These are phyloP conservation scores for Delphinus delphis DNA, from an alignment of 2,113 vertebrate species.

Conservation along the genomic window DNA sequence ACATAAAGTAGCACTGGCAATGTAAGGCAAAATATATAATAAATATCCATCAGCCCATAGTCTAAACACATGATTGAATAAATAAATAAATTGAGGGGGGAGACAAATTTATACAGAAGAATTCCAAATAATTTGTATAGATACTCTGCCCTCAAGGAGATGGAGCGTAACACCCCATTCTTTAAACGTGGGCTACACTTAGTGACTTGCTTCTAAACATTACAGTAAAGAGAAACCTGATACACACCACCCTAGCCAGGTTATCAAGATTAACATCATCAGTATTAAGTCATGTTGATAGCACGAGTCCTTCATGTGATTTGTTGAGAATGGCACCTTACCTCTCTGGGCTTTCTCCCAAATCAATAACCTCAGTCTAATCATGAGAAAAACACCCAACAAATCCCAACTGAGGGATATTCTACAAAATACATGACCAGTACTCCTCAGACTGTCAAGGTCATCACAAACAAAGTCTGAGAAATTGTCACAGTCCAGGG, in stretches of 20 bases:
- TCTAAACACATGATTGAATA: neutral
- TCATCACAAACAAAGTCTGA: neutral
- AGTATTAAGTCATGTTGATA: neutral
- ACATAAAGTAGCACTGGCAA: neutral
- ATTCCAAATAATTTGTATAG: neutral
- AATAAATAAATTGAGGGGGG: neutral
- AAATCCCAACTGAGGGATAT: neutral
- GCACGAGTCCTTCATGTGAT: neutral
- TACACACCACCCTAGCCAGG: neutral
- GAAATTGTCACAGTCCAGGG: neutral
- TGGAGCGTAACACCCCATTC: neutral
- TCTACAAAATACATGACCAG: neutral
- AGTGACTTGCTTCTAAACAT: neutral
- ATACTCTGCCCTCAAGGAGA: neutral
- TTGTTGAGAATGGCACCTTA: neutral
- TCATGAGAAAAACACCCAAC: neutral
- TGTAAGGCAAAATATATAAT: neutral
- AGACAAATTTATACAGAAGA: neutral
- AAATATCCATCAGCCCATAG: neutral
- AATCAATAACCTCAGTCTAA: neutral
- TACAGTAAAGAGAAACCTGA: neutral
- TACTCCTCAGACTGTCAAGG: neutral
- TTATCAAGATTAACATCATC: neutral
- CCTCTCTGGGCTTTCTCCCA: neutral
- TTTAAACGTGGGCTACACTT: neutral